Base-by-base conservation (phyloP, 2,888 invertebrate genomes). In the Pheosia tremula region DNA sequence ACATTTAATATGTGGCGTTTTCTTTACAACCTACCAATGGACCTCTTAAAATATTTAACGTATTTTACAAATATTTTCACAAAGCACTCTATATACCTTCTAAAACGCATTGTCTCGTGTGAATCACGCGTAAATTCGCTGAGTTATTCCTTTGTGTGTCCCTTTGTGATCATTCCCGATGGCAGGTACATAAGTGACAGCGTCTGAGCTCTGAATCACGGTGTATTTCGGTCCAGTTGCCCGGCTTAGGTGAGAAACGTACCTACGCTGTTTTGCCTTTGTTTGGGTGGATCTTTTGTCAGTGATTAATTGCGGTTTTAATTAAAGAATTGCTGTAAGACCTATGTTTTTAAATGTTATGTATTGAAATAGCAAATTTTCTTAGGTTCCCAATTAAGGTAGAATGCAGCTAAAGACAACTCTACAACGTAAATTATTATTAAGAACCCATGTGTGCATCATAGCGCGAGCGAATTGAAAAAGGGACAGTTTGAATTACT, bases 151-250 rank as follows among this genome's bases (percentile, higher is more conserved):
- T 86, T 86, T 86, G 85, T 82, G 72, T 65, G 68, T 67, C 78
- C 78, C 86, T 86, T 86, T 86, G 87, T 86, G 84, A 80, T 82
- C 84, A 85, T 87, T 86, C 83, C 80, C 79, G 84, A 82, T 79
- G 77, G 74, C 77, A 79, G 78, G 82, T 80, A 79, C 69, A 60
- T 45, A 57, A 64, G 64, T 60, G 65, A 70, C 71, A 66, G 62
- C 55, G 55, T 37, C 54, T 54, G 36, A 38, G 62, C 63, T 55
- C 61, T 83, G 84, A 83, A 55, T 82, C 83, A 83, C 54, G 52
- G 68, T 56, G 61, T 83, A 83, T 83, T 83, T 81, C 59, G 59
- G 75, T 68, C 65, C 74, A 55, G 59, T 71, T 57, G 66, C 69
- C 9, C 67, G 70, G 57, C 70, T 75, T 70, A 75, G 70, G 77